Conservation (phyloP, 2,888 invertebrate species). For the Melieria picta region DNA sequence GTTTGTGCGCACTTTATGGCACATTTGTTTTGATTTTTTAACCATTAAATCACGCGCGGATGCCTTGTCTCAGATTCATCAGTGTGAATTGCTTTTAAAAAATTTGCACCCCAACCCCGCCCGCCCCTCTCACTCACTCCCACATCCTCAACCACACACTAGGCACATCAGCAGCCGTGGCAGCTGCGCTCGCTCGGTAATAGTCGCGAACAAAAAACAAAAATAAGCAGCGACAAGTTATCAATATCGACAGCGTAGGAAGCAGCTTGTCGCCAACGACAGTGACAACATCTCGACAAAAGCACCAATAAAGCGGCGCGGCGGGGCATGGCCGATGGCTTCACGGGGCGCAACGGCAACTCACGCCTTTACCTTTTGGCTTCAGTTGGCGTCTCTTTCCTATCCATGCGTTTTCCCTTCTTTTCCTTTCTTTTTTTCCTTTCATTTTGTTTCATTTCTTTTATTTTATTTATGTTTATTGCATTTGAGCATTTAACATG, state of each 20-base stretch:
- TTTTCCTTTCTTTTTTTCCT: conserved; percentile 37
- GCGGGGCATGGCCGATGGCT: not conserved
- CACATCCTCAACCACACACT: no score
- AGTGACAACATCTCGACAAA: not conserved
- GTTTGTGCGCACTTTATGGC: conserved; percentile 14
- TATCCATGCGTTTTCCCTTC: no score
- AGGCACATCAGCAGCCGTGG: no score
- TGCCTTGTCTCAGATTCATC: conserved; percentile 27
- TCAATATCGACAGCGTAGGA: conserved; percentile 14
- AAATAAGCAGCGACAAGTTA: not conserved
- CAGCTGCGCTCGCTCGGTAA: no score
- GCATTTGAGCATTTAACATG: conserved; percentile 54
- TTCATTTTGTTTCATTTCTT: conserved; percentile 43
- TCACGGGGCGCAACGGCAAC: conserved; percentile 17
- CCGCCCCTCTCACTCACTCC: no score
- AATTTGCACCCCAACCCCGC: conserved; percentile 16
- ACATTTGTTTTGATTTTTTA: conserved; percentile 53
- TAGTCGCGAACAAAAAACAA: no score
- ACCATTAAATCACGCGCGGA: conserved; percentile 48
- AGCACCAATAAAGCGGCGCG: no score
- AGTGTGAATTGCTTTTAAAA: conserved; percentile 39
- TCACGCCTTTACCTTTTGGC: conserved; percentile 36
- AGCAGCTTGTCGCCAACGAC: conserved; percentile 2
- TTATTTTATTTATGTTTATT: conserved; percentile 12
- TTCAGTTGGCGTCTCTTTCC: no score